Conservation (phyloP, 2,888 invertebrate genomes). For the Cylindroiulus punctatus region DNA sequence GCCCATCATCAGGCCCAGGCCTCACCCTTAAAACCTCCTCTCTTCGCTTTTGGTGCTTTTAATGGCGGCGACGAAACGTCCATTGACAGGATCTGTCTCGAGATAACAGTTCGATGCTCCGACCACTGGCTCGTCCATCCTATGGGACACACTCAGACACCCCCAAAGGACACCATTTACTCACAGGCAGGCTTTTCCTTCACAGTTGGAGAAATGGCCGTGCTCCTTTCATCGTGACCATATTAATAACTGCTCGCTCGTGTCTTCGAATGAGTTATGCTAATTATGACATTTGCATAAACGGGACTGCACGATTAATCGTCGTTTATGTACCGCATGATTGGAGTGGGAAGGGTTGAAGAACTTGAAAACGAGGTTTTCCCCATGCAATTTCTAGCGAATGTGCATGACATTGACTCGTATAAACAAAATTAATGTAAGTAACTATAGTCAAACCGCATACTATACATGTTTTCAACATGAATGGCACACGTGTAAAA, state of each 20-base stretch:
- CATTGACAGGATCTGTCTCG: conserved; percentile 32
- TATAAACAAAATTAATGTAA: too few species aligned
- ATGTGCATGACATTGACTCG: too few species aligned
- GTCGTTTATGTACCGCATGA: neutral
- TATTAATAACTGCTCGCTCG: neutral
- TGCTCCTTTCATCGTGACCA: neutral
- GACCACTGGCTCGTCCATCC: conserved; percentile 4
- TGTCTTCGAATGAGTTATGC: conserved; percentile 14
- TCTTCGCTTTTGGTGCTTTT: conserved; percentile 32
- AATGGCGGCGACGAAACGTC: conserved; percentile 32
- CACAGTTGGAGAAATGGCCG: neutral
- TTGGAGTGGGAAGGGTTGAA: neutral
- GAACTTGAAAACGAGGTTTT: neutral
- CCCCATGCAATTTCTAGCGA: neutral
- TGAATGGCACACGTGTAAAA: too few species aligned
- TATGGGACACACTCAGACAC: conserved; percentile 3
- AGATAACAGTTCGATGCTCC: conserved; percentile 32
- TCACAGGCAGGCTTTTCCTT: neutral
- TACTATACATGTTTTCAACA: too few species aligned
- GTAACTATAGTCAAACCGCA: too few species aligned
- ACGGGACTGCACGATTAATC: conserved; percentile 6
- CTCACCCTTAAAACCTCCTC: conserved; percentile 24
- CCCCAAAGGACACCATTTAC: conserved; percentile 13
- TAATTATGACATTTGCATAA: neutral
- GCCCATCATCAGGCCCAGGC: conserved; percentile 13